phyloP scores from a whole-genome alignment of 2,888 invertebrate species.

The Tupiocoris notatus region DNA sequence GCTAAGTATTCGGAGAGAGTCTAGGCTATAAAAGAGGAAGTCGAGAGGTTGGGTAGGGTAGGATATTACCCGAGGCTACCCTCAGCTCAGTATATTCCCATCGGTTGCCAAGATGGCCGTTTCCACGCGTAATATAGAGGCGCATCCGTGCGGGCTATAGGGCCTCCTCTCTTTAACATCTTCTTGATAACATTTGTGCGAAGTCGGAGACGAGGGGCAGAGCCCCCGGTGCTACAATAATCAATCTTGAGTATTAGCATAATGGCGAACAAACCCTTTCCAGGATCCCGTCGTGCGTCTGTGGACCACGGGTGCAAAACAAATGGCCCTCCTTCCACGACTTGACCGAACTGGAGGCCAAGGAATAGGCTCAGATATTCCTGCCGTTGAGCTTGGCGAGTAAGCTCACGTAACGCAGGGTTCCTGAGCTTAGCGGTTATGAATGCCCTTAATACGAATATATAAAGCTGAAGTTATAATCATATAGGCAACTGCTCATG shows the following conservation, averaged over 20 bases:
- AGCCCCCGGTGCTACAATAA: constrained; percentile 26
- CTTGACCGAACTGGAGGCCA: background rate
- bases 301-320: constrained; percentile 5
- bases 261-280: constrained; percentile 30
- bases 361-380: background rate
- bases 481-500: background rate
- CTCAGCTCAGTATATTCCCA: constrained; percentile 38
- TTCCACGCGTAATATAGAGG: constrained; percentile 27
- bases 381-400: constrained; percentile 11
- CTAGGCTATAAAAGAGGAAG: constrained; percentile 39
- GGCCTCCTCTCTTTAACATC: constrained; percentile 28
- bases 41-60: background rate
- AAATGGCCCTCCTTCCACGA: constrained; percentile 23
- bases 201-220: background rate
- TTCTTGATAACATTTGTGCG: constrained; percentile 38
- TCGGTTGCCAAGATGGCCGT: constrained; percentile 35
- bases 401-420: constrained; percentile 23
- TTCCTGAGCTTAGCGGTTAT: background rate
- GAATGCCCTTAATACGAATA: background rate
- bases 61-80: constrained; percentile 24
- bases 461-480: background rate
- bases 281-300: constrained; percentile 14
- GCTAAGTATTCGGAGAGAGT: constrained; percentile 43
- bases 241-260: constrained; percentile 41
- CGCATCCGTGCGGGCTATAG: background rate